Percentiles rank a stretch among this genome's conserved stretches.
Conservation (phyloP, 1,140 invertebrate species). For the Drosophila sulfurigaster region DNA sequence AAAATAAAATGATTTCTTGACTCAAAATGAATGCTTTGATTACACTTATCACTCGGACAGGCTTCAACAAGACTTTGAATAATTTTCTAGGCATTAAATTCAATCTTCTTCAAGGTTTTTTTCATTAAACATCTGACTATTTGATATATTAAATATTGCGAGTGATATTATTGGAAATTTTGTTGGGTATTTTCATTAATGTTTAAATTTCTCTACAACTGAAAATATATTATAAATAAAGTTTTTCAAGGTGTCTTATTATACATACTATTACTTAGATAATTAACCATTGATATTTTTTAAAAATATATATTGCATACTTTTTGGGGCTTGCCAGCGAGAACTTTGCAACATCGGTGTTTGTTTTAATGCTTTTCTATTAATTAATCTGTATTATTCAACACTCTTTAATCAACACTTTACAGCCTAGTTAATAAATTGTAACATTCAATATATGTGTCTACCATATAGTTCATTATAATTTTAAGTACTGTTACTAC, state of each 20-base stretch:
- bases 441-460: slow-evolving; percentile 51
- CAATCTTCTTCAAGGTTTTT: not conserved
- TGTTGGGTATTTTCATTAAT: no score
- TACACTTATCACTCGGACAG: not conserved
- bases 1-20: slow-evolving; percentile 5
- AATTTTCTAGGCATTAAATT: not conserved
- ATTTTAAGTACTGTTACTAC: slow-evolving; percentile 63
- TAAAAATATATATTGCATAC: not conserved
- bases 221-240: no score
- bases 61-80: not conserved
- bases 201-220: no score
- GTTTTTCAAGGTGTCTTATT: no score
- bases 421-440: slow-evolving; percentile 64
- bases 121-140: no score
- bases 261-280: no score
- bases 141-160: no score
- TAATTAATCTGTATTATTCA: slow-evolving; percentile 8
- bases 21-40: slow-evolving; percentile 6
- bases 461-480: slow-evolving; percentile 54
- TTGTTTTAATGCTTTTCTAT: slow-evolving; percentile 9
- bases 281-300: no score
- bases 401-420: slow-evolving; percentile 17
- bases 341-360: slow-evolving; percentile 69
- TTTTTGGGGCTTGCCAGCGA: slow-evolving; percentile 34
- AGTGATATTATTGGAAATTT: no score